Conservation (phyloP, 2,797 vertebrate genomes). For the Pempheris klunzingeri region DNA sequence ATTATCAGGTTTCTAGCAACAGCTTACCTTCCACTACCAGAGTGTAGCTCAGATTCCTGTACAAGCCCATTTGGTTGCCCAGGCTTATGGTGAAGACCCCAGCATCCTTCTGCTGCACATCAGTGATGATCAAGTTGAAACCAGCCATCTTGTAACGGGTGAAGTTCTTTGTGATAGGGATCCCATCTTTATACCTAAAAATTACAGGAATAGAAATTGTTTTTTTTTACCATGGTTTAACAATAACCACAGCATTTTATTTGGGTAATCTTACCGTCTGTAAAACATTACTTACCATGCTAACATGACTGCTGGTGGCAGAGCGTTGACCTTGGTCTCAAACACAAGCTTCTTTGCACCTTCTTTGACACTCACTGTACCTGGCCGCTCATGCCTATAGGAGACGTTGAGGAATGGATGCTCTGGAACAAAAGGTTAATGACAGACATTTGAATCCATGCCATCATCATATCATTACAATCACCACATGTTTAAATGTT, state of each 20-base stretch:
- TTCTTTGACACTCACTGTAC: conserved; percentile 64
- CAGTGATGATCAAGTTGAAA: conserved; percentile 83
- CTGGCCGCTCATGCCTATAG: conserved; percentile 66
- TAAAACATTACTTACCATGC: conserved; percentile 83
- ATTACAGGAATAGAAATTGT: neutral
- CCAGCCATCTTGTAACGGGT: conserved; percentile 83
- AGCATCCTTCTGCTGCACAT: conserved; percentile 85
- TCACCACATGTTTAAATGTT: neutral
- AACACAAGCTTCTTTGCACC: conserved; percentile 84
- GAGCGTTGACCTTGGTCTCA: conserved; percentile 85
- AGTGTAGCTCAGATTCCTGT: conserved; percentile 88
- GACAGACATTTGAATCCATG: neutral
- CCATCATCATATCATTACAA: neutral
- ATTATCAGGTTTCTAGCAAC: conserved; percentile 35
- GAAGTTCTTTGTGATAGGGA: conserved; percentile 83
- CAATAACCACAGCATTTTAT: neutral
- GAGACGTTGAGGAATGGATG: conserved; percentile 87
- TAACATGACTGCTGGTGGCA: conserved; percentile 82
- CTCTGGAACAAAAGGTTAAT: conserved; percentile 81
- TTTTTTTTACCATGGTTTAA: neutral
- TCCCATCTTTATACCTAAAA: conserved; percentile 91
- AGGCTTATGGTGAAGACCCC: conserved; percentile 90
- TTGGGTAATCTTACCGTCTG: neutral
- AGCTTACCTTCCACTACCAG: conserved; percentile 88
- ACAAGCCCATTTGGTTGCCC: conserved; percentile 80